Conservation (phyloP, 2,113 vertebrate species). For the Centropristis striata region DNA sequence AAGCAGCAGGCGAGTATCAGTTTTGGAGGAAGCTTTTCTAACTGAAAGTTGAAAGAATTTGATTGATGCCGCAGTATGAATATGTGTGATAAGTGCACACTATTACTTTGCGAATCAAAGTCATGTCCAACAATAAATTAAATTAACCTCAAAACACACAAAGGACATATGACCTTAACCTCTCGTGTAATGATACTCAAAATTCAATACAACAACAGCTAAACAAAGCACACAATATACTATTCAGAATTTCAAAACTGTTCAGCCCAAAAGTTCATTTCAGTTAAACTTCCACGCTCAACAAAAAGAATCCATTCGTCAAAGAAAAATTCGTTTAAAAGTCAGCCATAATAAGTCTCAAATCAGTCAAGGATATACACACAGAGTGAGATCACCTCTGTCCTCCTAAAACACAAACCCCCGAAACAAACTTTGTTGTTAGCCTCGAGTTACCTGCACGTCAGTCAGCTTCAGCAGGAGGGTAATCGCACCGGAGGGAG, state of each 20-base stretch:
- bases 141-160: conserved; percentile 1
- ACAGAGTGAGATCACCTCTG: neutral
- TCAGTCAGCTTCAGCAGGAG: conserved; percentile 8
- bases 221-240: neutral
- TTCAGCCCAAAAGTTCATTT: conserved; percentile 1
- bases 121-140: neutral
- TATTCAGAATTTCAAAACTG: neutral
- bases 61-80: neutral
- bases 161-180: neutral
- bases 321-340: neutral
- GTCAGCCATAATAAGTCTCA: neutral
- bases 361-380: neutral
- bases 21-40: neutral
- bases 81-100: neutral
- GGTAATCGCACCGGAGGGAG: neutral
- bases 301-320: neutral
- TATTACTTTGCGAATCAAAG: neutral
- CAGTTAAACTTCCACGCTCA: neutral
- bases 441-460: neutral
- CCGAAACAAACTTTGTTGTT: neutral
- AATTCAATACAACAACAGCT: too few relatives aligned
- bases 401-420: neutral
- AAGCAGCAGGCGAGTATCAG: neutral
- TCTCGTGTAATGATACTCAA: too few relatives aligned
- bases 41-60: neutral